Conservation (phyloP, 2,888 invertebrate species). For the Cotesia congregata region DNA sequence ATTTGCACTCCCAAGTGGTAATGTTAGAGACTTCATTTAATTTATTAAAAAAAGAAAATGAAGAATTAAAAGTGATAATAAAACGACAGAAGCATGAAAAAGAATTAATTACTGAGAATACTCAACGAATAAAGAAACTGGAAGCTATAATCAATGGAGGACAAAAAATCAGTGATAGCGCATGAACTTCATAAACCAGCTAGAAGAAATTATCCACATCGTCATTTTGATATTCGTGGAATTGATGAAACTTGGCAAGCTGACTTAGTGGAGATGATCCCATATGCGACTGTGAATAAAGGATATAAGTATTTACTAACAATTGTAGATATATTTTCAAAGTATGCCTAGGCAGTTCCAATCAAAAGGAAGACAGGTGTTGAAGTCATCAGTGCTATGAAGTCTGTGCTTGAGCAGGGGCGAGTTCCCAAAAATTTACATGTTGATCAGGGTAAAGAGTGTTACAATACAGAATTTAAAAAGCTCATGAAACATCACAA, state of each 20-base stretch:
- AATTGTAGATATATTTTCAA: conserved; percentile 39
- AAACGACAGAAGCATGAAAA: neutral
- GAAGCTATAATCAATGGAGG: neutral
- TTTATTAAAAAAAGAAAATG: conserved; percentile 36
- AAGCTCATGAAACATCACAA: conserved; percentile 35
- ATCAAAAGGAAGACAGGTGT: conserved; percentile 59
- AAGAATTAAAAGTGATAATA: conserved; percentile 30
- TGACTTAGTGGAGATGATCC: conserved; percentile 64
- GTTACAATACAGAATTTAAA: conserved; percentile 48
- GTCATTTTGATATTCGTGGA: conserved; percentile 60
- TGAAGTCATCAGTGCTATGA: conserved; percentile 50
- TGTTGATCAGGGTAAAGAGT: conserved; percentile 50
- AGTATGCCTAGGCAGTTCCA: conserved; percentile 44
- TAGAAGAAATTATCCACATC: conserved; percentile 58
- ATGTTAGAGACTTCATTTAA: too few species aligned
- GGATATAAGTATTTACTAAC: conserved; percentile 61
- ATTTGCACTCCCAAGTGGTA: too few species aligned
- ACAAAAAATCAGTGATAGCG: conserved; percentile 41
- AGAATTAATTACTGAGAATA: neutral
- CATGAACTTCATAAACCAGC: conserved; percentile 64
- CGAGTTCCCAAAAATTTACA: conserved; percentile 47
- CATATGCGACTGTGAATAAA: conserved; percentile 59
- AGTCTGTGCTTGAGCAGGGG: conserved; percentile 34
- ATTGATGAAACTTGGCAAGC: conserved; percentile 68
- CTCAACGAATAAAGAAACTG: neutral